Evolutionary conservation across 2,113 vertebrate genomes (phyloP).

Genomic region (Tragelaphus imberbis): DNA sequence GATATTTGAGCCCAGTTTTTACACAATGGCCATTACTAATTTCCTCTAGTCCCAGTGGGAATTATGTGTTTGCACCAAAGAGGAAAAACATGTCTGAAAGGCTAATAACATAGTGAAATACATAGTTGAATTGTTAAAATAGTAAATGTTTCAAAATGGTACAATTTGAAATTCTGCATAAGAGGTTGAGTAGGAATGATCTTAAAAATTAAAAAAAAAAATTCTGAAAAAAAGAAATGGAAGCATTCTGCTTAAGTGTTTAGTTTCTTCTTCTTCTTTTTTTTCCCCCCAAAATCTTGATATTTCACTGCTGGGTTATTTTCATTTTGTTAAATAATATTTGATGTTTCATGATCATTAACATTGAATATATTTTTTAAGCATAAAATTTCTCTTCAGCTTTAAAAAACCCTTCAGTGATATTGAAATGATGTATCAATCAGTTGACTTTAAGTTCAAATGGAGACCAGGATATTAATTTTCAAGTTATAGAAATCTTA

Average conservation of each 20-base stretch:
- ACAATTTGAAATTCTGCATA: background rate
- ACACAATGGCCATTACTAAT: background rate
- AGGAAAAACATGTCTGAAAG: background rate
- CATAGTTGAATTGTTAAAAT: conserved; percentile 4
- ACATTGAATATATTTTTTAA: background rate
- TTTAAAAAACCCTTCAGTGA: background rate
- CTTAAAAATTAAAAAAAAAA: background rate
- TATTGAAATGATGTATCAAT: background rate
- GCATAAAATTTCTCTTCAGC: background rate
- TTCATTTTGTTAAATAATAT: background rate
- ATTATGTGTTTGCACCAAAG: background rate
- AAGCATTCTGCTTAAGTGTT: background rate
- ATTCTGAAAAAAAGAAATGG: background rate
- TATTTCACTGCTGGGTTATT: background rate
- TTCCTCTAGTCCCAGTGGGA: background rate
- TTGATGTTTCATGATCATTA: conserved; percentile 11
- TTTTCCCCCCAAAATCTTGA: background rate
- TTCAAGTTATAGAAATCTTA: background rate
- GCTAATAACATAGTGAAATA: background rate
- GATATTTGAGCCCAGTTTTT: background rate
- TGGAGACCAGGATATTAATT: background rate
- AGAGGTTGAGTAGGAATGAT: background rate
- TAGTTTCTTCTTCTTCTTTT: background rate
- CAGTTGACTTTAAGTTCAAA: conserved; percentile 5
- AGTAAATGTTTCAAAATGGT: background rate